Conservation (phyloP, 2,113 vertebrate species). For the Pelmatolapia mariae region DNA sequence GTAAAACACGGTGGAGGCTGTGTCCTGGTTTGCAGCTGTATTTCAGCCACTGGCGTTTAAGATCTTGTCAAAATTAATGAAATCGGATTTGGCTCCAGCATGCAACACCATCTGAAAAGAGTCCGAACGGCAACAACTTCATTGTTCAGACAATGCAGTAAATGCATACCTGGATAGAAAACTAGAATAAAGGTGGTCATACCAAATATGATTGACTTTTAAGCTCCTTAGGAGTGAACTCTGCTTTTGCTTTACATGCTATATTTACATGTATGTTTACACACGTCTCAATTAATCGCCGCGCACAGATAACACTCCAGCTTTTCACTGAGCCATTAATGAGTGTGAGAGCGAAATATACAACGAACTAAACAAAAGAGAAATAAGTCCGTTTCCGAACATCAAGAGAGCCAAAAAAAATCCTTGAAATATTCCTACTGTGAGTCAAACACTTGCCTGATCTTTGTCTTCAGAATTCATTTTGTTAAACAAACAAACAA, state of each 20-base stretch:
- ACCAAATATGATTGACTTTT: fast-evolving
- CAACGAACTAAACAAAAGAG: not conserved
- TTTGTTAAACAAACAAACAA: not conserved
- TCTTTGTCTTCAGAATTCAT: fast-evolving
- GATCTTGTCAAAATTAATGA: not conserved
- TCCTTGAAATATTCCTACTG: not conserved
- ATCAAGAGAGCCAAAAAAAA: not conserved
- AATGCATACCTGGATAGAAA: not conserved
- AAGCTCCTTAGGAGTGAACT: not conserved
- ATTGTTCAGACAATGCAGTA: not conserved
- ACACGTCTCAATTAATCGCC: not conserved
- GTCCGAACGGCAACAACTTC: not conserved
- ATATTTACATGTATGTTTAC: not conserved
- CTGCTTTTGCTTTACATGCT: not conserved
- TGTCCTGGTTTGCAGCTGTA: not conserved
- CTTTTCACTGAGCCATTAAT: not conserved
- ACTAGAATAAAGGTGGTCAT: too few relatives aligned
- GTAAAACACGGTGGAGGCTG: not conserved
- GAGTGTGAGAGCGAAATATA: not conserved
- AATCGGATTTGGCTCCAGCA: not conserved
- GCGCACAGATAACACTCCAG: not conserved
- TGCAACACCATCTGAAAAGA: not conserved
- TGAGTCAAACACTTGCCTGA: not conserved
- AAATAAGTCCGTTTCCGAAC: fast-evolving
- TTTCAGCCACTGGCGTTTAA: not conserved